These are phyloP conservation scores for Channallabes apus DNA, from an alignment of 2,797 vertebrate genomes.

Conservation along the genomic window DNA sequence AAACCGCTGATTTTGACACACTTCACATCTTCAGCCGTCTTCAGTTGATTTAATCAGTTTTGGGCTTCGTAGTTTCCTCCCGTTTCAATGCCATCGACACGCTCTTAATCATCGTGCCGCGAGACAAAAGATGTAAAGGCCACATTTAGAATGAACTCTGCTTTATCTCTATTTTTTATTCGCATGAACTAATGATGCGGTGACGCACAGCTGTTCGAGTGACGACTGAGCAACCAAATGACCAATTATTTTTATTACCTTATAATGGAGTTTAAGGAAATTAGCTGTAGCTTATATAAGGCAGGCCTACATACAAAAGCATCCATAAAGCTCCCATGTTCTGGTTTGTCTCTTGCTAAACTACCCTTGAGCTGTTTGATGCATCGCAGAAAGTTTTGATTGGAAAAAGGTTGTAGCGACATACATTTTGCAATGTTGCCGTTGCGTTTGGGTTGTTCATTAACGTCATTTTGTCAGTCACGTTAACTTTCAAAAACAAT, in stretches of 20 bases:
- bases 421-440: too few relatives aligned
- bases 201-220: neutral
- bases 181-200: neutral
- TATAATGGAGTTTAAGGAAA: neutral
- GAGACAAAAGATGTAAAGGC: neutral
- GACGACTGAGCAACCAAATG: neutral
- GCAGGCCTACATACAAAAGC: neutral
- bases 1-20: neutral
- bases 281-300: neutral
- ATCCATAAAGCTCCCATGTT: neutral
- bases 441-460: too few relatives aligned
- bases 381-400: too few relatives aligned
- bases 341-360: neutral
- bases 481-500: too few relatives aligned
- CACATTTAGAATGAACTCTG: neutral
- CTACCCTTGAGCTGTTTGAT: too few relatives aligned
- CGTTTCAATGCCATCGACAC: neutral
- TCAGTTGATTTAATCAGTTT: neutral
- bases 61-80: neutral
- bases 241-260: neutral
- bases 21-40: neutral
- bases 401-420: too few relatives aligned
- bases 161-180: neutral
- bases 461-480: too few relatives aligned
- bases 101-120: neutral